phyloP scores from a whole-genome alignment of 2,797 vertebrate species.

The Acipenser ruthenus region DNA sequence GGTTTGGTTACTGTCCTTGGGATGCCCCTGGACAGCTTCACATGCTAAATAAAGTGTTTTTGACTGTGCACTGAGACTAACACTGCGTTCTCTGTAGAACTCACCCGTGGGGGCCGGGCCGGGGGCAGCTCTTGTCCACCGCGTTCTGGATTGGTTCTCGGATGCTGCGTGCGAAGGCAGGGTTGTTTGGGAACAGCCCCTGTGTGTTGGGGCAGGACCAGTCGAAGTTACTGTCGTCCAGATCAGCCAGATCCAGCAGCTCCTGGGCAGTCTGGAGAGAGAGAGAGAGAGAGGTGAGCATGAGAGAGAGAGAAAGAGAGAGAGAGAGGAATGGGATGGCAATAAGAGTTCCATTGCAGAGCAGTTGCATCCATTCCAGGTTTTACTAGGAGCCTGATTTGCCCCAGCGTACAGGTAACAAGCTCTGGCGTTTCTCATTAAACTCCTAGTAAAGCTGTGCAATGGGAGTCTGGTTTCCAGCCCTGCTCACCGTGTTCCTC shows the following conservation, averaged over 20 bases:
- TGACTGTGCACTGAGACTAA: too few species aligned
- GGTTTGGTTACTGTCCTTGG: too few species aligned
- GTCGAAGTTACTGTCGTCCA: conserved; percentile 94
- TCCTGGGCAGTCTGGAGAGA: conserved; percentile 38
- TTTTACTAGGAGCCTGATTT: too few species aligned
- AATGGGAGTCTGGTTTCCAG: not conserved
- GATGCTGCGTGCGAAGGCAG: conserved; percentile 83
- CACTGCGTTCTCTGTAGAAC: too few species aligned
- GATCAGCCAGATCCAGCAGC: conserved; percentile 45
- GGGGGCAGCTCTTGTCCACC: conserved; percentile 92
- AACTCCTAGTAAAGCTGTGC: conserved; percentile 3
- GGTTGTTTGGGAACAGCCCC: conserved; percentile 91
- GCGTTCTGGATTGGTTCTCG: conserved; percentile 89
- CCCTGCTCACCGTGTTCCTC: conserved; percentile 56
- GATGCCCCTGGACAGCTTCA: too few species aligned
- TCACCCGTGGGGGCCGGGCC: conserved; percentile 69
- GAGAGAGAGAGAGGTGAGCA: conserved; percentile 25
- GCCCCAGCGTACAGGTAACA: too few species aligned
- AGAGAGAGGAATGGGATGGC: too few species aligned
- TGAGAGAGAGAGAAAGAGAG: not conserved
- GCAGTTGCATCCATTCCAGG: too few species aligned
- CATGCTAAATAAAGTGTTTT: too few species aligned
- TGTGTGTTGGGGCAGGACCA: conserved; percentile 97
- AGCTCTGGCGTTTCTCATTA: too few species aligned
- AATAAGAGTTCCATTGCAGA: too few species aligned